Base-by-base conservation (phyloP, 1,140 invertebrate genomes). In the Cyclina sinensis region DNA sequence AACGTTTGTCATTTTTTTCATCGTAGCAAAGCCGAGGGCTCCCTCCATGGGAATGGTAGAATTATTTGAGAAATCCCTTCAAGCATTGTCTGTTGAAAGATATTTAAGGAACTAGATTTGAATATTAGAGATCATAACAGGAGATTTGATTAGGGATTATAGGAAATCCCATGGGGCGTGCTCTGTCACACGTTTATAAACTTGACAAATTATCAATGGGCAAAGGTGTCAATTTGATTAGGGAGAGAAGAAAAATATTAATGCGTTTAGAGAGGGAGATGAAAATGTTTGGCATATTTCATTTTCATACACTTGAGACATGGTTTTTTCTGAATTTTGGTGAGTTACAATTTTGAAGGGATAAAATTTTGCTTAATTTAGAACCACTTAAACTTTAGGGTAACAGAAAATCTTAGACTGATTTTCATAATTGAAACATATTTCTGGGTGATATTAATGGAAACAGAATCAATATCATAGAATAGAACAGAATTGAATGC, bases 111-210 rank as follows among this genome's bases (percentile, higher is more conserved):
- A 86, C 76, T 51, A 51, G 65, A 86, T 86, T 87, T 87, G 85
- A 87, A 87, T 87, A 87, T 87, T 79, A 87, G 73, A 80, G 85
- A 87, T 79, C 73, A 87, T 87, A 87, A 87, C 57, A 24, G 57
- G 32, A 46, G 74, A 87, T 80, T 87, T 78, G 74, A 87, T 87
- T 27, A 79, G 74, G 76, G 85, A 79, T 68, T 87, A 35, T n/a
- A 27, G 21, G 27, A 30, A 30, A 27, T 76, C 83, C 54, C 85
- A 14, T 46, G 76, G 73, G 84, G 51, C 48, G 24, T 68, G 35
- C 46, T n/a, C 39, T 87, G 85, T 87, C 85, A 87, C 70, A 87
- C 70, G 70, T 80, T 80, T 79, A 65, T 87, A 80, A 43, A 70
- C 37, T 80, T 87, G 85, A 87, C 85, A 87, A 87, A 87, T 87